Conservation (phyloP, 2,888 invertebrate species). For the Ennomos erosarius region DNA sequence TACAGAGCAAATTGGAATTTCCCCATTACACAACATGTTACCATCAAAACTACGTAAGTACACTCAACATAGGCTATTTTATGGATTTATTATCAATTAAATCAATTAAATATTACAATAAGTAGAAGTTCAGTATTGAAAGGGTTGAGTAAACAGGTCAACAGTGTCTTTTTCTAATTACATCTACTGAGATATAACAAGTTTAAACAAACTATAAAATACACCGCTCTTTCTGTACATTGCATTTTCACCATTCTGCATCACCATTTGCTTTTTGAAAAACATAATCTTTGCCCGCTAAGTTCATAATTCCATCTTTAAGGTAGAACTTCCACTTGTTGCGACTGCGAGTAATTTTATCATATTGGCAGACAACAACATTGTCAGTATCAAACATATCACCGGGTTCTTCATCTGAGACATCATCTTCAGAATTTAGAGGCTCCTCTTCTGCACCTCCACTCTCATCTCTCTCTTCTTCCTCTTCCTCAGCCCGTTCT, state of each 20-base stretch:
- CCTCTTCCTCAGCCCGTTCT: conserved; percentile 87
- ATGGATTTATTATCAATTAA: conserved; percentile 20
- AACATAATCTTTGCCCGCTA: conserved; percentile 98
- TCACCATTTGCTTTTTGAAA: conserved; percentile 99
- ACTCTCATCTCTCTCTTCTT: conserved; percentile 89
- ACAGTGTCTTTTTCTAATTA: conserved; percentile 53
- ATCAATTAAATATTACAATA: conserved; percentile 14
- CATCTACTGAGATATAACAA: conserved; percentile 62
- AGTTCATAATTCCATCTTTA: conserved; percentile 99
- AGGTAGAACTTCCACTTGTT: conserved; percentile 99
- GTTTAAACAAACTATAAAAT: conserved; percentile 66
- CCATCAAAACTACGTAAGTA: conserved; percentile 24
- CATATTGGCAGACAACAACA: conserved; percentile 99
- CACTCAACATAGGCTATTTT: conserved; percentile 17
- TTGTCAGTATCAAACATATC: conserved; percentile 99
- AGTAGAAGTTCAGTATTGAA: conserved; percentile 27
- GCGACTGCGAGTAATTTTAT: conserved; percentile 99
- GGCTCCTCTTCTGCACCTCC: conserved; percentile 92
- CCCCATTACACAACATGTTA: conserved; percentile 10
- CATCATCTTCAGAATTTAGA: conserved; percentile 98
- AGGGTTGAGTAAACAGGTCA: conserved; percentile 51
- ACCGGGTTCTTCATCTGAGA: conserved; percentile 97
- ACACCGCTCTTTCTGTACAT: conserved; percentile 62
- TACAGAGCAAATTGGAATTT: conserved; percentile 13
- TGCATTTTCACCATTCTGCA: conserved; percentile 95